These are phyloP conservation scores for Tetropium fuscum DNA, from an alignment of 2,888 invertebrate species.

Conservation along the genomic window DNA sequence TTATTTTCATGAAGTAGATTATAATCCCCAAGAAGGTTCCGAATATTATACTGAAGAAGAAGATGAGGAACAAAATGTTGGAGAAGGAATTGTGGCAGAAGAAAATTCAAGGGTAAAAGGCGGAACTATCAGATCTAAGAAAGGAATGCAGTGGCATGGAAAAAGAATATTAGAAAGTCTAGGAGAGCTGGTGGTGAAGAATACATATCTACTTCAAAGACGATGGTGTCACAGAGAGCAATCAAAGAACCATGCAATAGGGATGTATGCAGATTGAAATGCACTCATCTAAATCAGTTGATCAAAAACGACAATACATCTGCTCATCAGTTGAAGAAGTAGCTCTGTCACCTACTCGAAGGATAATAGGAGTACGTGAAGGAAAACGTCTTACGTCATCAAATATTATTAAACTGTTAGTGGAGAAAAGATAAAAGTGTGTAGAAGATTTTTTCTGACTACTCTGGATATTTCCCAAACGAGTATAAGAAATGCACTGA, in stretches of 20 bases:
- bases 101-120: not conserved
- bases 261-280: not conserved
- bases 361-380: no score
- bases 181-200: not conserved
- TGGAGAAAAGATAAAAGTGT: not conserved
- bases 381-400: not conserved
- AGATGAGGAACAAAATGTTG: not conserved
- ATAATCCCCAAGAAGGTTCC: not conserved
- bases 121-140: not conserved
- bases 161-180: not conserved
- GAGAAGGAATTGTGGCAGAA: not conserved
- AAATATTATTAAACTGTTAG: not conserved
- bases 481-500: not conserved
- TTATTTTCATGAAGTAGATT: not conserved
- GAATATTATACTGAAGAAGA: not conserved
- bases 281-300: not conserved
- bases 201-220: not conserved
- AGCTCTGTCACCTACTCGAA: not conserved
- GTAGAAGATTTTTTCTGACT: not conserved
- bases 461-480: not conserved
- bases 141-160: not conserved
- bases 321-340: not conserved
- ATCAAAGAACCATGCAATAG: not conserved
- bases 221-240: not conserved
- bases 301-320: not conserved